phyloP scores from a whole-genome alignment of 2,888 invertebrate genomes.

The Calliopum simillimum region DNA sequence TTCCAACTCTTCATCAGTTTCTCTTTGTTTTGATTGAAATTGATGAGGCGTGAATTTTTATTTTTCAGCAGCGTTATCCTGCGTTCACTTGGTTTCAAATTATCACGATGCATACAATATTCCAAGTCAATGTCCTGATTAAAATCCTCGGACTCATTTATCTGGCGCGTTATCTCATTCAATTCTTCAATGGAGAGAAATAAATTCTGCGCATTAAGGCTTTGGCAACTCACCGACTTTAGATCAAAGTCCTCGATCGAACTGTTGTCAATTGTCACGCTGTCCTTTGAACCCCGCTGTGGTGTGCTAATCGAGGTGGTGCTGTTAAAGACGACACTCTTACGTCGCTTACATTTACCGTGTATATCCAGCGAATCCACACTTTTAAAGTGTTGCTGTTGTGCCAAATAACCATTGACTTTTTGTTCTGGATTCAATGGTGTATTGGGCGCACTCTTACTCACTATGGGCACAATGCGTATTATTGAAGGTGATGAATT shows the following conservation, averaged over 20 bases:
- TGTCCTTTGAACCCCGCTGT: constrained; percentile 56
- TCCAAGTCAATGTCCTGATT: constrained; percentile 63
- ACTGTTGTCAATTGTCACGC: constrained; percentile 54
- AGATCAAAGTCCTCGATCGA: constrained; percentile 63
- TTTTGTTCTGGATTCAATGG: constrained; percentile 51
- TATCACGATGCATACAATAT: constrained; percentile 66
- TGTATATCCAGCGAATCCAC: constrained; percentile 57
- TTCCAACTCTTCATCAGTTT: constrained; percentile 66
- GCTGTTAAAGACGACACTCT: constrained; percentile 49
- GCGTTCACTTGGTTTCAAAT: constrained; percentile 63
- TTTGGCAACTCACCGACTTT: constrained; percentile 66
- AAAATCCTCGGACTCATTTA: constrained; percentile 66
- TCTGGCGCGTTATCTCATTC: constrained; percentile 65
- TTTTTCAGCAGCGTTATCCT: constrained; percentile 66
- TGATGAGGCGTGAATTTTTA: constrained; percentile 63
- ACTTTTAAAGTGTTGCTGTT: constrained; percentile 58
- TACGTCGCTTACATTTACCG: constrained; percentile 44
- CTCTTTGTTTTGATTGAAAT: constrained; percentile 63
- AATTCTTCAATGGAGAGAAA: constrained; percentile 67
- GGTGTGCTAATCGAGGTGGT: constrained; percentile 47
- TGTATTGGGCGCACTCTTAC: constrained; percentile 57
- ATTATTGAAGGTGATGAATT: constrained; percentile 49
- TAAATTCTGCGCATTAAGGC: constrained; percentile 62
- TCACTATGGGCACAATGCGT: constrained; percentile 31
- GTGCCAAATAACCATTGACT: constrained; percentile 47